Evolutionary conservation across 2,888 invertebrate genomes (phyloP).

Genomic region (Rhagium mordax): DNA sequence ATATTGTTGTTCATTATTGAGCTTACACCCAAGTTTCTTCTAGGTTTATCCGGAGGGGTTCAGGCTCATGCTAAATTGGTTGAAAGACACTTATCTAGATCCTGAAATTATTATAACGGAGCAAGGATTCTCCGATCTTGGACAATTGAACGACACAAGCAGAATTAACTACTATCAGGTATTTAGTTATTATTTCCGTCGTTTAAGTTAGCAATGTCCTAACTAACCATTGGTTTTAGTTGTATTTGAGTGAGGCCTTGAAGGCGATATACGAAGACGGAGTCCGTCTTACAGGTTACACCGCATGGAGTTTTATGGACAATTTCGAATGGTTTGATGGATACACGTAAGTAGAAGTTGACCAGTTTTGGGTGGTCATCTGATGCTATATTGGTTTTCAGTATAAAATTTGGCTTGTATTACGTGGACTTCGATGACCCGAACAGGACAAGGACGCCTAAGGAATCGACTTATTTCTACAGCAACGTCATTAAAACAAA

Average conservation of each 20-base stretch:
- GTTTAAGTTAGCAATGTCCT: no score
- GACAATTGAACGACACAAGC: constrained; percentile 35
- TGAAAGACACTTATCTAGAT: constrained; percentile 64
- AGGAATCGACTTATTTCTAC: not conserved
- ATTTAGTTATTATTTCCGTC: no score
- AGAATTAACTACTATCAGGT: no score
- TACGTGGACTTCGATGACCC: not conserved
- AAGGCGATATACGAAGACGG: constrained; percentile 7
- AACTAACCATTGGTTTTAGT: no score
- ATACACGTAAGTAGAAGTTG: not conserved
- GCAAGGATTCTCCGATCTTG: constrained; percentile 72
- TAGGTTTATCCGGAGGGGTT: constrained; percentile 66
- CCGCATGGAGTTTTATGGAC: constrained; percentile 10
- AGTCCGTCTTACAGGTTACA: constrained; percentile 5
- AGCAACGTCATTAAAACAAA: constrained; percentile 5
- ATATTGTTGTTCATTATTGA: no score
- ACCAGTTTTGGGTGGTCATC: not conserved
- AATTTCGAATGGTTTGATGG: constrained; percentile 14
- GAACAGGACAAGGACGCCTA: constrained; percentile 13
- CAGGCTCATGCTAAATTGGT: constrained; percentile 70
- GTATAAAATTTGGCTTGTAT: not conserved
- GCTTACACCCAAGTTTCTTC: no score
- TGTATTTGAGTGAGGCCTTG: not conserved
- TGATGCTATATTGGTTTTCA: not conserved
- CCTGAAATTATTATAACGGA: constrained; percentile 73